Evolutionary conservation across 2,113 vertebrate species (phyloP), one percentile per base, ranked within the genome.

Genomic region (Mesoclemmys tuberculata): DNA sequence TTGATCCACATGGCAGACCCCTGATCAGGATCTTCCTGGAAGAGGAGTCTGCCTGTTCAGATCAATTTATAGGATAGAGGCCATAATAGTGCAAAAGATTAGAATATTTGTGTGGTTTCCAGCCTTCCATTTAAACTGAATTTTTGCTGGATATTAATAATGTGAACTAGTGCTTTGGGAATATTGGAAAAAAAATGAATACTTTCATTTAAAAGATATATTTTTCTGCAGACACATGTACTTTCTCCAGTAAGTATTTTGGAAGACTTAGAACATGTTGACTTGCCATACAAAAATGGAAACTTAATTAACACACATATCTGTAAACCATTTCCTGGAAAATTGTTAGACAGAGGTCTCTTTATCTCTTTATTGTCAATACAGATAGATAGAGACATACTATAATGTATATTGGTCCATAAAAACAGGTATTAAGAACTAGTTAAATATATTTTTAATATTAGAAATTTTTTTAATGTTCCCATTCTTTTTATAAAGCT

Each of bases 401-500:
- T 84, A 38, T 58, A 83, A 13, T 91, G 11, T 95, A 55, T 18
- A 75, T 83, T 93, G 54, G 85, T 19, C 78, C 5, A 46, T 82
- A 16, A 31, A 84, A 90, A 80, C 2, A 94, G 92, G 82, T 52
- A 71, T 46, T 48, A 90, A 75, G 9, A 7, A 27, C 22, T 92
- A 91, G 89, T n/a, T 77, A 82, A 84, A 80, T 80, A 13, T 56
- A 19, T 24, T 26, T 0, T 3, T 74, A 80, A 93, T 31, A 6
- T 74, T 64, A 38, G 10, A 75, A 95, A 16, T 90, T 19, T 46
- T 90, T 19, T 46, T 90, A 80, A 54, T 11, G 1, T 82, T 83
- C 64, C 85, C 11, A 88, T 84, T 97, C 82, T 96, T 88, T 78
- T 95, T 91, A 96, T 91, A 44, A 92, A 99, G 99, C 92, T 99